Evolutionary conservation across 2,113 vertebrate genomes (phyloP).

Genomic region (rabbit (Oryctolagus cuniculus)): DNA sequence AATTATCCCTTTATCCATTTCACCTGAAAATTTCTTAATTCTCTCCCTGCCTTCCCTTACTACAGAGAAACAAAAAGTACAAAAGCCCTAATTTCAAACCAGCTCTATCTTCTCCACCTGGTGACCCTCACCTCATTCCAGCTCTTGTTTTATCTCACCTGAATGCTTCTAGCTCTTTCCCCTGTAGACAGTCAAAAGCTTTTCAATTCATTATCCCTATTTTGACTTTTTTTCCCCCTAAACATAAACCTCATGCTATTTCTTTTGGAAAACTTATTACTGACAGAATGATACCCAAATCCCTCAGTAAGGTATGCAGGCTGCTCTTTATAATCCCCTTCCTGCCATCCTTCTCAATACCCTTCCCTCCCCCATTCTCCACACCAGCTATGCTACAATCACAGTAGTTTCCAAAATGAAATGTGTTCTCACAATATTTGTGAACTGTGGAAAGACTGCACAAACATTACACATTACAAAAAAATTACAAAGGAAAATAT

Average conservation of each 20-base stretch:
- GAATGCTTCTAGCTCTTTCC: background rate
- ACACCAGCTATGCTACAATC: background rate
- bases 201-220: background rate
- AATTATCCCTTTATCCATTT: background rate
- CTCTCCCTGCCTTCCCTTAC: background rate
- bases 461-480: too few relatives aligned
- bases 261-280: background rate
- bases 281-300: background rate
- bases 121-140: background rate
- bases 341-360: background rate
- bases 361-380: background rate
- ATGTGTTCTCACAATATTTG: background rate
- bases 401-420: background rate
- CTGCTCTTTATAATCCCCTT: background rate
- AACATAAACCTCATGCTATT: background rate
- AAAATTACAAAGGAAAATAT: background rate
- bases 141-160: background rate
- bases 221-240: background rate
- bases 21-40: background rate
- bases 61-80: background rate
- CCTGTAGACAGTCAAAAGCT: background rate
- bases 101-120: background rate
- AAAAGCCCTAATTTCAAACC: background rate
- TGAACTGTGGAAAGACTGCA: background rate
- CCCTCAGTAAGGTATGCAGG: background rate